Percentiles rank a stretch among this genome's conserved stretches.
Conservation (phyloP, 2,113 vertebrate species). For the Cyphomyrus plagiostoma region DNA sequence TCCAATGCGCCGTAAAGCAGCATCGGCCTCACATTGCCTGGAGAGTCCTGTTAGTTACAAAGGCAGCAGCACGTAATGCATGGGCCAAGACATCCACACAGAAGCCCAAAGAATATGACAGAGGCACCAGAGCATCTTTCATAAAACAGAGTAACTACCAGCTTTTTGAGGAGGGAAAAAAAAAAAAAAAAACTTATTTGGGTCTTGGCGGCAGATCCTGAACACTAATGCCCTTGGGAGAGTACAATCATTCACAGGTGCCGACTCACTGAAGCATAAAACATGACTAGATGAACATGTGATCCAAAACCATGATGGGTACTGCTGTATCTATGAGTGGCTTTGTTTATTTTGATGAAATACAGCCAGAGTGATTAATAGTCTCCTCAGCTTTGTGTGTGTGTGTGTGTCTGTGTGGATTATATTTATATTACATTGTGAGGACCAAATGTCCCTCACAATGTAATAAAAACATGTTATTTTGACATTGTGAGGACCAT, state of each 20-base stretch:
- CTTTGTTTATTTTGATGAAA: neutral
- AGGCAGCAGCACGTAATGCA: neutral
- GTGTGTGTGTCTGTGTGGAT: neutral
- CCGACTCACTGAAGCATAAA: slow-evolving; percentile 2
- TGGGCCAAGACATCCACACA: neutral
- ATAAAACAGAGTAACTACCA: neutral
- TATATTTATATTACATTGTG: neutral
- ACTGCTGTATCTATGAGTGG: neutral
- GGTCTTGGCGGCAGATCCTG: neutral
- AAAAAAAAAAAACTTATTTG: neutral
- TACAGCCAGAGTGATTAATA: slow-evolving; percentile 7
- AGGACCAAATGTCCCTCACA: too few species aligned
- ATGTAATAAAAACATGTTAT: too few species aligned
- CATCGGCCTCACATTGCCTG: neutral
- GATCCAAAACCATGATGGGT: neutral
- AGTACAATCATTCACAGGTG: neutral
- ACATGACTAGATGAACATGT: neutral
- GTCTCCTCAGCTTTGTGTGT: neutral
- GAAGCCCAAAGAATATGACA: neutral
- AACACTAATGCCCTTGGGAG: neutral
- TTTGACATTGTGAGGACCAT: too few species aligned
- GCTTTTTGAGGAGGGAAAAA: neutral
- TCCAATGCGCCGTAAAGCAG: neutral
- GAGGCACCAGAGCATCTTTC: neutral
- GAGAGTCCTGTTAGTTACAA: neutral